Conservation (phyloP, 2,888 invertebrate genomes). For the Entomobrya multifasciata region DNA sequence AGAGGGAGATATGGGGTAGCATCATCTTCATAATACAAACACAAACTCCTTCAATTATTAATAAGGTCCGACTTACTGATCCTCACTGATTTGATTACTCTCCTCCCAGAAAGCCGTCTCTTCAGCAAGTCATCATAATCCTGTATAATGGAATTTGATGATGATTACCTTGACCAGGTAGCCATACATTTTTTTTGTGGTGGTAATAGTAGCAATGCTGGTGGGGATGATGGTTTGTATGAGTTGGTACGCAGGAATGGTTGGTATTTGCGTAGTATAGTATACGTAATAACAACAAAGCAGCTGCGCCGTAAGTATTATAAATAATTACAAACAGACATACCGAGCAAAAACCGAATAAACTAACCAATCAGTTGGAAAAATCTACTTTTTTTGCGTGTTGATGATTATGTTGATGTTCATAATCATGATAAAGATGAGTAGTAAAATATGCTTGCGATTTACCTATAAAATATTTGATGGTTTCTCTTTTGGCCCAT, state of each 20-base stretch:
- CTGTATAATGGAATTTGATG: constrained; percentile 73
- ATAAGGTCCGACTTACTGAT: constrained; percentile 71
- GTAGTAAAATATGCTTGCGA: too few species aligned
- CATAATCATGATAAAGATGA: neutral
- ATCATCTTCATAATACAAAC: constrained; percentile 51
- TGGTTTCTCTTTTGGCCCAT: neutral
- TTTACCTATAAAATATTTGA: too few species aligned
- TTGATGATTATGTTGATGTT: neutral
- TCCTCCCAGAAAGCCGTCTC: constrained; percentile 75
- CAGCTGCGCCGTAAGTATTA: neutral
- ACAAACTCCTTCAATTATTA: constrained; percentile 72
- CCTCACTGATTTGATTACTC: constrained; percentile 73
- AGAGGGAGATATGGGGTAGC: constrained; percentile 24
- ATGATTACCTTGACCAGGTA: constrained; percentile 74
- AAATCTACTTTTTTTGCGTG: constrained; percentile 38
- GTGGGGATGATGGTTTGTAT: neutral
- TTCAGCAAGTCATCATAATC: constrained; percentile 73
- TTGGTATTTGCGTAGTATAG: constrained; percentile 17
- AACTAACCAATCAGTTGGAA: constrained; percentile 46
- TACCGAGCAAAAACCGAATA: constrained; percentile 9
- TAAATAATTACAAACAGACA: constrained; percentile 63
- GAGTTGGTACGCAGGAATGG: constrained; percentile 16
- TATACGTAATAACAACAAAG: neutral
- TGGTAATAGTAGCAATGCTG: too few species aligned
- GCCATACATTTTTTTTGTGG: constrained; percentile 43